Percentiles rank a stretch among this genome's conserved stretches.
Evolutionary conservation across 2,888 invertebrate species (phyloP).

Genomic region (Copidosoma aretas): DNA sequence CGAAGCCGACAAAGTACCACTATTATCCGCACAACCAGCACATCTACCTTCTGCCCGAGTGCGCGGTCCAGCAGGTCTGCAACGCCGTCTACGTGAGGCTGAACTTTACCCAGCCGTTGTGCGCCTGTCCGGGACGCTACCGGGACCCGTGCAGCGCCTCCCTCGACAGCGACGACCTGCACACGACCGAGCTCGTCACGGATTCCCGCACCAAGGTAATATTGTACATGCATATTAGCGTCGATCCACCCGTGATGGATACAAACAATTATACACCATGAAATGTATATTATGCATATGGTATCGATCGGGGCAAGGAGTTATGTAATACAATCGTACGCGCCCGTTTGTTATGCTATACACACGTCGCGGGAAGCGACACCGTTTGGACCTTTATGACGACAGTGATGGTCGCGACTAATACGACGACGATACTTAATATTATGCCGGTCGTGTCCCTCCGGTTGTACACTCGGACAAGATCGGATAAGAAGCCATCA

Average conservation of each 20-base stretch:
- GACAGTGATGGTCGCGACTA: too few relatives aligned
- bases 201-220: constrained; percentile 83
- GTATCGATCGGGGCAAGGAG: too few relatives aligned
- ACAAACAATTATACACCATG: too few relatives aligned
- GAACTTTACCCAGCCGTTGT: constrained; percentile 91
- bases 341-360: too few relatives aligned
- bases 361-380: too few relatives aligned
- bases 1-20: constrained; percentile 91
- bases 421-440: not conserved
- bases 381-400: too few relatives aligned
- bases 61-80: constrained; percentile 94
- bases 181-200: constrained; percentile 88
- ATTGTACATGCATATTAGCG: too few relatives aligned
- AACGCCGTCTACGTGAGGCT: constrained; percentile 91
- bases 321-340: too few relatives aligned
- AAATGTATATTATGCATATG: too few relatives aligned
- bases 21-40: constrained; percentile 94
- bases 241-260: too few relatives aligned
- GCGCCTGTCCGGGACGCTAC: constrained; percentile 88
- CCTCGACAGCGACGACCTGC: constrained; percentile 87
- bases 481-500: not conserved
- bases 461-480: not conserved
- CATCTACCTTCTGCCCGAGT: constrained; percentile 89
- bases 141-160: constrained; percentile 91
- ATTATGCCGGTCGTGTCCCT: not conserved